Conservation (phyloP, 2,113 vertebrate species). For the Neomonachus schauinslandi region DNA sequence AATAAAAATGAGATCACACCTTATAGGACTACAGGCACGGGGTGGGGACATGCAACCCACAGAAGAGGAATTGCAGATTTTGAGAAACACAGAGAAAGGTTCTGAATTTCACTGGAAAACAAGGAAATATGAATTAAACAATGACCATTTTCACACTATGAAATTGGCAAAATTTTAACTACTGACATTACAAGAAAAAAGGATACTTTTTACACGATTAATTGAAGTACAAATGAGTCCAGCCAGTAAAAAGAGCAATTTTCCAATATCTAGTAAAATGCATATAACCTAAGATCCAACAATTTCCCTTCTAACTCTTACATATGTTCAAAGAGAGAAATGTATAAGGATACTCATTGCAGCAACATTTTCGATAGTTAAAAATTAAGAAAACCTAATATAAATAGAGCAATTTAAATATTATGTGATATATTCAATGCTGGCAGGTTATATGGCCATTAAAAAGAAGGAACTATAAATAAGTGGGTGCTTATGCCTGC, state of each 20-base stretch:
- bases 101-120: neutral
- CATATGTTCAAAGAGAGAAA: neutral
- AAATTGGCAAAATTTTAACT: neutral
- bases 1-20: neutral
- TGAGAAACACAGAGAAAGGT: neutral
- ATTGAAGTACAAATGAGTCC: neutral
- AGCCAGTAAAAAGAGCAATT: neutral
- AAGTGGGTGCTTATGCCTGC: neutral
- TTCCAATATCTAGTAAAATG: neutral
- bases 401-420: neutral
- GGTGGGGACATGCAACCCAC: neutral
- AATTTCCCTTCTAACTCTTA: neutral
- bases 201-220: neutral
- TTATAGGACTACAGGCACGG: neutral
- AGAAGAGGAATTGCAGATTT: neutral
- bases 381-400: neutral
- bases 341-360: neutral
- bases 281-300: neutral
- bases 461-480: neutral
- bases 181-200: neutral
- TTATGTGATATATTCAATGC: neutral
- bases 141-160: neutral
- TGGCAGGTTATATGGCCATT: neutral
- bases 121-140: neutral
- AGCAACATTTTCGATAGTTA: constrained; percentile 2